These are phyloP conservation scores for Polyergus mexicanus DNA, from an alignment of 1,140 invertebrate species.

Conservation along the genomic window DNA sequence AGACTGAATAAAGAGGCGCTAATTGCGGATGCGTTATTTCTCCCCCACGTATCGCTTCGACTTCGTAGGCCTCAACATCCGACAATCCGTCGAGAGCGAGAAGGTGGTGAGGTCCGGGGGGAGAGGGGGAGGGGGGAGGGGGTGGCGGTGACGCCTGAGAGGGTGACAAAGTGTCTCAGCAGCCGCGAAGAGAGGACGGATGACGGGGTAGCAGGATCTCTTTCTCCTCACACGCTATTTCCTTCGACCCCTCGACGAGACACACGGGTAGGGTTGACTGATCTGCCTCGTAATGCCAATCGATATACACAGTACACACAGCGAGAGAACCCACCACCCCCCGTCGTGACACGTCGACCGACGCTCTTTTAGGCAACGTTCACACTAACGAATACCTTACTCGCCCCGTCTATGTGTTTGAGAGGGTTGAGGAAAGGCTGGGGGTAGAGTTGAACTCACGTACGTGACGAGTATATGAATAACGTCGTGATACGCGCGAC, in stretches of 20 bases:
- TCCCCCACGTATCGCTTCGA: conserved; percentile 31
- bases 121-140: background rate
- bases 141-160: conserved; percentile 49
- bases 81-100: background rate
- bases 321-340: conserved; percentile 36
- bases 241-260: conserved; percentile 57
- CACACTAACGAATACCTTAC: conserved; percentile 47
- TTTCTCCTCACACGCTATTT: conserved; percentile 64
- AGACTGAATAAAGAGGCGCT: conserved; percentile 59
- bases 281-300: conserved; percentile 75
- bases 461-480: conserved; percentile 74
- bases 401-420: conserved; percentile 27
- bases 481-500: conserved; percentile 64
- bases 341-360: conserved; percentile 44
- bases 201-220: conserved; percentile 56
- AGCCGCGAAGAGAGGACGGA: conserved; percentile 55
- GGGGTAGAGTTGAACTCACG: conserved; percentile 53
- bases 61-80: conserved; percentile 34
- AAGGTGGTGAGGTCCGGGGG: conserved; percentile 40
- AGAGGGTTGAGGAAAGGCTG: background rate
- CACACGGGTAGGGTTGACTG: conserved; percentile 64
- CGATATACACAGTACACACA: conserved; percentile 64
- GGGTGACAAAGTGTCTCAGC: conserved; percentile 75
- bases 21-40: conserved; percentile 57
- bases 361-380: conserved; percentile 69